Base-by-base conservation (phyloP, 2,113 vertebrate genomes). In the Pelvicachromis taeniatus region DNA sequence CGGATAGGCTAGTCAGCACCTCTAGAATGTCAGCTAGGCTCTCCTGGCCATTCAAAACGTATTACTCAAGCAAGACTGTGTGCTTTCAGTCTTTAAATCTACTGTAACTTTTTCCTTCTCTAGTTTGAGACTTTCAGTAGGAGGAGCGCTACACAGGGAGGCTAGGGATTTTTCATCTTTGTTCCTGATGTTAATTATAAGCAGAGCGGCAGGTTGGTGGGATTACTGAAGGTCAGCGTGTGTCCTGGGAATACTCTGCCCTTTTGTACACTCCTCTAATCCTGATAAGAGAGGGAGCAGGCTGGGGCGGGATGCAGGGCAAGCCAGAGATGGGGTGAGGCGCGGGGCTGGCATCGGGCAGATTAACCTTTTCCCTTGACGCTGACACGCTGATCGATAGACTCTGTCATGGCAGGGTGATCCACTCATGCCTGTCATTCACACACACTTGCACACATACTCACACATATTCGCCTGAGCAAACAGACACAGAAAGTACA, bases 201-300 rank as follows among this genome's bases (percentile, higher is more conserved):
- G 91, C 93, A 93, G 93, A 94, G 90, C 86, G 86, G 92, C 92
- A 95, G 95, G 95, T 93, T 95, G 95, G 95, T 93, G 86, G 94
- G 95, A 96, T 95, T 95, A 96, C 88, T 95, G 96, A 96, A 96
- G 96, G 96, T 97, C 96, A 96, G 94, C 11, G 87, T 85, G 92
- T 94, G 92, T 96, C 96, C 95, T 96, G 96, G 96, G 96, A 96
- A 95, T 95, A 92, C 83, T 85, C 94, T 96, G 95, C 92, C 96
- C 96, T 96, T 96, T 96, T 94, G 93, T 96, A 94, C 94, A 92
- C 87, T 93, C 87, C 93, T 95, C 94, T 95, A 94, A 95, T 95
- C 94, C 96, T 93, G 96, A 96, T 96, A 96, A 96, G 95, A 96
- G 92, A 93, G 90, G 89, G 89, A 92, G 91, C 88, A 73, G 93